phyloP scores from a whole-genome alignment of 2,888 invertebrate species.

The Watsonalla cultraria region DNA sequence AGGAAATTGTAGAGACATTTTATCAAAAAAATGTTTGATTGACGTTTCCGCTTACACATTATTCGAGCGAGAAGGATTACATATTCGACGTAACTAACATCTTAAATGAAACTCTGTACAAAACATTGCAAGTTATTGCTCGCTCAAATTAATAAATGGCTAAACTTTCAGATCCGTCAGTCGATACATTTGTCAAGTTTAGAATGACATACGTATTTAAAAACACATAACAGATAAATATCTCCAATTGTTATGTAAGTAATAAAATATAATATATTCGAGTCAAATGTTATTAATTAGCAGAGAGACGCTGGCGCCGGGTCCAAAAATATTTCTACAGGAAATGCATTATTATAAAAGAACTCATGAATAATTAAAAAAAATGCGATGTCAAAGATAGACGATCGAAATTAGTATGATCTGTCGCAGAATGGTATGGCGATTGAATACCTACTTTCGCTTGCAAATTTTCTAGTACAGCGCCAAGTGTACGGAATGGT shows the following conservation, averaged over 20 bases:
- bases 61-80: too few relatives aligned
- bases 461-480: slow-evolving; percentile 59
- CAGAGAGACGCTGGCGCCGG: slow-evolving; percentile 12
- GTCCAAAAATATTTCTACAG: slow-evolving; percentile 18
- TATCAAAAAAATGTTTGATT: too few relatives aligned
- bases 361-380: slow-evolving; percentile 22
- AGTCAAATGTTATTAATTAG: background rate
- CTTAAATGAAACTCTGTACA: background rate
- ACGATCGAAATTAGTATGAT: slow-evolving; percentile 18
- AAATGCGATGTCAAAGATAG: background rate
- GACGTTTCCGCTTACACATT: too few relatives aligned
- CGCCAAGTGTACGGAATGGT: slow-evolving; percentile 25
- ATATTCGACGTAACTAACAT: too few relatives aligned
- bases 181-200: background rate
- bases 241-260: slow-evolving; percentile 17
- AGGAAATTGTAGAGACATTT: too few relatives aligned
- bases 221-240: slow-evolving; percentile 9
- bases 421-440: slow-evolving; percentile 27
- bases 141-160: background rate
- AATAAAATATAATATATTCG: slow-evolving; percentile 11
- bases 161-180: slow-evolving; percentile 1
- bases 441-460: slow-evolving; percentile 54
- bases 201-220: slow-evolving; percentile 4
- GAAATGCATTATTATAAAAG: slow-evolving; percentile 27
- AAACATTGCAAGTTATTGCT: background rate